Evolutionary conservation across 2,113 vertebrate genomes (phyloP).

Genomic region (Pteropus alecto): DNA sequence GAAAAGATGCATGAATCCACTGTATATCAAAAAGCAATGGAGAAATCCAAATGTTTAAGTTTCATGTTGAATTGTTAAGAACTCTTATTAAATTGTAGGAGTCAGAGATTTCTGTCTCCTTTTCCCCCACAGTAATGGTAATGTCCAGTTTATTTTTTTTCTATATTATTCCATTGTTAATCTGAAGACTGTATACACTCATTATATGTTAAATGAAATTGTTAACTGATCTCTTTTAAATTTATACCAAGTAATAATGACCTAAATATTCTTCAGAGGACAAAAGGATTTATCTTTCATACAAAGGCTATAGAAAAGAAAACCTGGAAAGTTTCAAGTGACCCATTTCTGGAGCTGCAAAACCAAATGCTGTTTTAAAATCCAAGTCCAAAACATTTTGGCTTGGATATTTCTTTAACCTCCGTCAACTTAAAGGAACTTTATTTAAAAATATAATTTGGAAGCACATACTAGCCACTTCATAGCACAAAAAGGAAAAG

Average conservation of each 20-base stretch:
- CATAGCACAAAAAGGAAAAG: background rate
- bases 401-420: slow-evolving; percentile 39
- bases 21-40: background rate
- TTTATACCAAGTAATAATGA: background rate
- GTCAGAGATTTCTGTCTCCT: background rate
- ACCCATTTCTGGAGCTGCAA: background rate
- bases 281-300: slow-evolving; percentile 3
- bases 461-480: slow-evolving; percentile 9
- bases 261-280: background rate
- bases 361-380: slow-evolving; percentile 50
- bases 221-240: background rate
- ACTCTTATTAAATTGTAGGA: background rate
- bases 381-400: background rate
- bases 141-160: background rate
- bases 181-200: background rate
- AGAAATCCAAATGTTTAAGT: background rate
- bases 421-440: slow-evolving; percentile 37
- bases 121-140: background rate
- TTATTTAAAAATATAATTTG: slow-evolving; percentile 60
- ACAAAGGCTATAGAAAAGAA: slow-evolving; percentile 5
- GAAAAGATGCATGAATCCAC: background rate
- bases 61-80: background rate
- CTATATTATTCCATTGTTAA: background rate
- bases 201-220: background rate
- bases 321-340: slow-evolving; percentile 31